phyloP scores from a whole-genome alignment of 1,140 invertebrate species.

The Aleiodes sp. region DNA sequence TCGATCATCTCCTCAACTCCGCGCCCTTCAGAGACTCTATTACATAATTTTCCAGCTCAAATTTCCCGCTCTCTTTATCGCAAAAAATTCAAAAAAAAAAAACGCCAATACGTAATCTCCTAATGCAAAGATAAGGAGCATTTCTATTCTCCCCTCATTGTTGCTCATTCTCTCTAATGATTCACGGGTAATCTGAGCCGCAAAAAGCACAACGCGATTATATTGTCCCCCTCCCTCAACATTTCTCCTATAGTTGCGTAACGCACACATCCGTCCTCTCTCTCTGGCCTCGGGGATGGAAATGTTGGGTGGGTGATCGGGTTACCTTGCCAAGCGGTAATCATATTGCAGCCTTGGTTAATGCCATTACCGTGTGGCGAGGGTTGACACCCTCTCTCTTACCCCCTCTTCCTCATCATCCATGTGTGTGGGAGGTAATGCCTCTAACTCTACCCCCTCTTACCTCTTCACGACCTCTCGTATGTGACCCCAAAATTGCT shows the following conservation, averaged over 20 bases:
- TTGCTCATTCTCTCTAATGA: slow-evolving; percentile 52
- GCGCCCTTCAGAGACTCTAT: too few relatives aligned
- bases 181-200: slow-evolving; percentile 65
- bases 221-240: background rate
- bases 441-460: slow-evolving; percentile 28
- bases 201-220: slow-evolving; percentile 65
- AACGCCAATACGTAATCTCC: slow-evolving; percentile 51
- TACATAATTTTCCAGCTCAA: background rate
- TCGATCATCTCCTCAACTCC: background rate
- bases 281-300: slow-evolving; percentile 41
- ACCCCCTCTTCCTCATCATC: slow-evolving; percentile 26
- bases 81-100: slow-evolving; percentile 14
- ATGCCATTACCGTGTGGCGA: slow-evolving; percentile 63
- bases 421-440: too few relatives aligned
- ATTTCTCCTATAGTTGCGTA: slow-evolving; percentile 48
- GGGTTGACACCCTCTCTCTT: slow-evolving; percentile 51
- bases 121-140: slow-evolving; percentile 60
- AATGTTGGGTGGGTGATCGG: slow-evolving; percentile 62
- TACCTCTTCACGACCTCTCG: slow-evolving; percentile 7
- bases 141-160: slow-evolving; percentile 26
- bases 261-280: slow-evolving; percentile 34
- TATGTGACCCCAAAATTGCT: slow-evolving; percentile 34
- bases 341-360: slow-evolving; percentile 66
- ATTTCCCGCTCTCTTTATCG: background rate
- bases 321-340: slow-evolving; percentile 64